Conservation (phyloP, 2,113 vertebrate genomes). For the Paradoxurus hermaphroditus region DNA sequence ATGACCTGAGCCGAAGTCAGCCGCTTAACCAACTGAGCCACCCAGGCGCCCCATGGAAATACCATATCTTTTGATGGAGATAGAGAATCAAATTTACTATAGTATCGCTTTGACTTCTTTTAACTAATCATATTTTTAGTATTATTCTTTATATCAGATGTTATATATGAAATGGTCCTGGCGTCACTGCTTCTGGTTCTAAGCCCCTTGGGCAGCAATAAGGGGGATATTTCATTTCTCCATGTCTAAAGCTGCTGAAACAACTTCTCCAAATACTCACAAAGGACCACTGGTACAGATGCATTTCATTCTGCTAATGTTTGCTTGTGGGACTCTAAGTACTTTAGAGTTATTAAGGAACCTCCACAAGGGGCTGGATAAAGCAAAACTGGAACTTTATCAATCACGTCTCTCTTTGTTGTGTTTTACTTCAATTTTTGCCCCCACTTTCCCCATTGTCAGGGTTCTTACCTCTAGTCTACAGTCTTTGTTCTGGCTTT, state of each 20-base stretch:
- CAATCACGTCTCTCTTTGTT: background rate
- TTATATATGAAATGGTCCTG: background rate
- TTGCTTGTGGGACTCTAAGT: background rate
- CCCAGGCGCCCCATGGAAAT: too few species aligned
- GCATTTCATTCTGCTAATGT: background rate
- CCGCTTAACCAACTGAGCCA: too few species aligned
- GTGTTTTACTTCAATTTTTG: background rate
- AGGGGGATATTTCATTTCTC: background rate
- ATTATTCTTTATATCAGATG: slow-evolving; percentile 50
- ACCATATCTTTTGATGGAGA: slow-evolving; percentile 43
- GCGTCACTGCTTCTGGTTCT: background rate
- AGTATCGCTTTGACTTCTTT: slow-evolving; percentile 52
- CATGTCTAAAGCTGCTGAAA: background rate
- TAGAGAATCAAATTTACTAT: background rate
- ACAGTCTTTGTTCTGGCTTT: background rate
- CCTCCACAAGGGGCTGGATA: background rate
- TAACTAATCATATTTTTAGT: slow-evolving; percentile 43
- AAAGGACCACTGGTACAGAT: background rate
- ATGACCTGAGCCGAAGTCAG: too few species aligned
- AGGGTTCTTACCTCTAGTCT: background rate
- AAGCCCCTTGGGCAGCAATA: background rate
- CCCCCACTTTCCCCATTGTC: background rate
- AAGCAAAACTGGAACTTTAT: background rate
- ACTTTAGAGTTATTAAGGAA: background rate
- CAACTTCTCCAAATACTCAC: background rate